Base-by-base conservation (phyloP, 2,888 invertebrate species). In the Deroplatys truncata region DNA sequence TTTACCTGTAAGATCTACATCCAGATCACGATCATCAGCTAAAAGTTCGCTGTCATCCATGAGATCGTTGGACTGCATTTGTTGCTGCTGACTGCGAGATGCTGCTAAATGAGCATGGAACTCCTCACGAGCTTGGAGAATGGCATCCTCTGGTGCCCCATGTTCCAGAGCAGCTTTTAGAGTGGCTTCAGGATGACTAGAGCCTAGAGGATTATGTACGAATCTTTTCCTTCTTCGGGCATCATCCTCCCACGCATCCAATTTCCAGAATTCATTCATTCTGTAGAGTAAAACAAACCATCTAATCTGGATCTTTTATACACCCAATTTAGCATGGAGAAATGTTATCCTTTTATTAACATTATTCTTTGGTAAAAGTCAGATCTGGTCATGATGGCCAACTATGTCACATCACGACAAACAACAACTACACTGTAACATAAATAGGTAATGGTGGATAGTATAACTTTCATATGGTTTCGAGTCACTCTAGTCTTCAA, bases 201-300 rank as follows among this genome's bases (percentile, higher is more conserved):
- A 97, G 7, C 99, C 99, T 91, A 97, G 95, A 49, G 98, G 97
- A 95, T 99, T 99, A 92, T 98, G 98, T 90, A 99, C 98, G 93
- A 99, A 97, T 84, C 99, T 96, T 92, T 99, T 97, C 90, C 99
- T 96, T 90, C 99, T 95, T 28, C 99, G 95, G 10, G 99, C 98
- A 94, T 99, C 99, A 94, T 99, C 99, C 94, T 99, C 99, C 99
- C 99, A 99, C 84, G 98, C 97, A 94, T 99, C 99, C 92, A 99
- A 94, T 94, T 98, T 99, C 99, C 99, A 99, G 94, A 96, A 97
- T 92, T 96, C 96, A 90, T 93, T 93, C 92, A 94, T 93, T 90
- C 95, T 95, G 92, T 31, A 89, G 88, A 88, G 90, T 35, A 85
- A 90, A 90, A 10, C 43, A 43, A 43, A 13, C 43, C 43, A 10